Percentiles rank a stretch among this genome's conserved stretches.
These are phyloP conservation scores for Scaptomyza polygonia DNA, from an alignment of 2,888 invertebrate species.

Conservation along the genomic window DNA sequence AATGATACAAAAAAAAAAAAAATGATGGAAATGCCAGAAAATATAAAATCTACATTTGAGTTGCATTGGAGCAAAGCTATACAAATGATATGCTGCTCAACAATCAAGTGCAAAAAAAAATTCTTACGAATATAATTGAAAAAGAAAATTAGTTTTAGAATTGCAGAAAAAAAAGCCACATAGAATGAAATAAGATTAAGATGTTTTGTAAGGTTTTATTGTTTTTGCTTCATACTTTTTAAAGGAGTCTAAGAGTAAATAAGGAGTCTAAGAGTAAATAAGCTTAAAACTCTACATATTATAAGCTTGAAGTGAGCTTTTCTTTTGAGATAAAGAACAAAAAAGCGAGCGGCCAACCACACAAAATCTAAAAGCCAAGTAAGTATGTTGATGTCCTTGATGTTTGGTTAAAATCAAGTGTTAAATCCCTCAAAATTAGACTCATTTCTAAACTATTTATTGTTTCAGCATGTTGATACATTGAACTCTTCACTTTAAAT, in stretches of 20 bases:
- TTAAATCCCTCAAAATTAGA: too few species aligned
- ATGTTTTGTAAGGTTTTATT: not conserved
- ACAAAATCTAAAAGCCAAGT: not conserved
- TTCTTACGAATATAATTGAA: not conserved
- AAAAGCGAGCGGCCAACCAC: too few species aligned
- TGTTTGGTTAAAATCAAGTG: too few species aligned
- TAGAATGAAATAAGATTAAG: not conserved
- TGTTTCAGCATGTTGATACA: too few species aligned
- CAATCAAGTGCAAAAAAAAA: not conserved
- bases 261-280: too few species aligned
- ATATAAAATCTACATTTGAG: not conserved
- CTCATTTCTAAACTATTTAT: too few species aligned
- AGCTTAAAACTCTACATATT: not conserved
- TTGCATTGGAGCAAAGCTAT: not conserved
- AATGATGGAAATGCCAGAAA: not conserved
- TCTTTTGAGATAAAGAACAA: too few species aligned
- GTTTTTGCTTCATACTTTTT: too few species aligned
- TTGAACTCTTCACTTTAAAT: not conserved
- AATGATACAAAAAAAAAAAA: conserved; percentile 6
- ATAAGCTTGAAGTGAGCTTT: not conserved
- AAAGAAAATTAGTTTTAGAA: not conserved
- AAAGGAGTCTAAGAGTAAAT: too few species aligned
- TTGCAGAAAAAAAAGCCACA: not conserved
- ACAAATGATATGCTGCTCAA: not conserved
- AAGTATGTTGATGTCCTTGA: too few species aligned